These are phyloP conservation scores for Leiothrix lutea DNA, from an alignment of 2,113 vertebrate species.

Conservation along the genomic window DNA sequence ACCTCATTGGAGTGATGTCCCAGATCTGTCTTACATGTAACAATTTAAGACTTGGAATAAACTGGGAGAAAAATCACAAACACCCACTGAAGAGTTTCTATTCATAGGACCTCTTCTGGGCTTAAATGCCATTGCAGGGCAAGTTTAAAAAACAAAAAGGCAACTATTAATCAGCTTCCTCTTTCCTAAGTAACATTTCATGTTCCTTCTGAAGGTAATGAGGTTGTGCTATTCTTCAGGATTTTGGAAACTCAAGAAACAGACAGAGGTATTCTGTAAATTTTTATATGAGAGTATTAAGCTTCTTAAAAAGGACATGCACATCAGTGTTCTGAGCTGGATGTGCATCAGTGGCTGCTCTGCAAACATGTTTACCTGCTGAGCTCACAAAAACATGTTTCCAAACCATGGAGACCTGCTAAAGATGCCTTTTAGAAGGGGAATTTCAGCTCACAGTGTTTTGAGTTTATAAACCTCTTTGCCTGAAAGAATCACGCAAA, in stretches of 20 bases:
- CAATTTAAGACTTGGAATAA: conserved; percentile 5
- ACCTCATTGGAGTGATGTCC: background rate
- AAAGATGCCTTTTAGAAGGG: background rate
- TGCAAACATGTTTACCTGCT: background rate
- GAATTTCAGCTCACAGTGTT: background rate
- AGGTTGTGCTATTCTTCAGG: background rate
- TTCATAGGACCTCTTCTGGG: background rate
- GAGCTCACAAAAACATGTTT: background rate
- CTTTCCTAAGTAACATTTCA: background rate
- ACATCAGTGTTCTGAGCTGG: background rate
- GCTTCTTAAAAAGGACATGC: background rate
- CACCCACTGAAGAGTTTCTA: conserved; percentile 19
- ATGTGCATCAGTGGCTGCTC: background rate
- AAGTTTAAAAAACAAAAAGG: background rate
- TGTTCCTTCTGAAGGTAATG: background rate
- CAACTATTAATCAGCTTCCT: background rate
- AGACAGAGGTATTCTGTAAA: background rate
- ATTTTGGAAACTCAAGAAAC: background rate
- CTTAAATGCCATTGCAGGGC: background rate
- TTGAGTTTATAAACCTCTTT: background rate
- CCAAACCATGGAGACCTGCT: background rate
- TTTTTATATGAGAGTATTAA: background rate
- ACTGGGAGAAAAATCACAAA: conserved; percentile 24
- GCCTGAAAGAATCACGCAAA: background rate
- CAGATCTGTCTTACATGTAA: conserved; percentile 23